A percentile compares a stretch with the other conserved stretches of the same genome.
phyloP scores from a whole-genome alignment of 2,888 invertebrate species.

The Teinopalpus imperialis region DNA sequence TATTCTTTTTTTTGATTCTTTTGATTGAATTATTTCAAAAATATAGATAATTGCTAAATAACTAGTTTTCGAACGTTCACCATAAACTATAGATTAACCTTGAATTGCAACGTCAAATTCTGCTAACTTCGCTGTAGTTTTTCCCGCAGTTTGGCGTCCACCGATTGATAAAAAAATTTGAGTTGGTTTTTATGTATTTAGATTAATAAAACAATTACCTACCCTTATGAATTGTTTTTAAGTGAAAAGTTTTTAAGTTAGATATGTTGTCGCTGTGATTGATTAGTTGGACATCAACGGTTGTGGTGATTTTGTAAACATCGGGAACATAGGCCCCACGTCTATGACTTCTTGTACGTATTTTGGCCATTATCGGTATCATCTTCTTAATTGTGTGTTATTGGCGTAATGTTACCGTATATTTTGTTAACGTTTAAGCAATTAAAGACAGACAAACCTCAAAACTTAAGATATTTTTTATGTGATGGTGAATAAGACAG shows the following conservation, averaged over 20 bases:
- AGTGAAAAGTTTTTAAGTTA: conserved; percentile 55
- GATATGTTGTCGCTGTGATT: conserved; percentile 67
- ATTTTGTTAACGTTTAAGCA: conserved; percentile 39
- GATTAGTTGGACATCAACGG: conserved; percentile 53
- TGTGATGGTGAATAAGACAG: conserved; percentile 27
- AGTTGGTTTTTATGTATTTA: conserved; percentile 71
- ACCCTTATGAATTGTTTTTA: conserved; percentile 49
- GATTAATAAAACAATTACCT: conserved; percentile 52
- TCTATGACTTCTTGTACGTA: conserved; percentile 81
- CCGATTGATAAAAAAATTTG: conserved; percentile 67
- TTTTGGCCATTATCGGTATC: conserved; percentile 60
- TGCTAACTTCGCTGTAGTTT: conserved; percentile 77
- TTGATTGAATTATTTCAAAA: background rate
- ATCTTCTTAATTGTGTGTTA: conserved; percentile 44
- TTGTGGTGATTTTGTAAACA: conserved; percentile 76
- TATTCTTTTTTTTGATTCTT: background rate
- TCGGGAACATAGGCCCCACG: conserved; percentile 75
- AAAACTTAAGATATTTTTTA: conserved; percentile 37
- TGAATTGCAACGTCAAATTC: conserved; percentile 50
- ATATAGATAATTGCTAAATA: background rate
- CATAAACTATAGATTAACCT: conserved; percentile 58
- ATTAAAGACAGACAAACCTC: conserved; percentile 52
- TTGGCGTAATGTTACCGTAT: conserved; percentile 36
- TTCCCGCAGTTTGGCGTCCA: conserved; percentile 81
- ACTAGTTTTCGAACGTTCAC: conserved; percentile 23